phyloP scores from a whole-genome alignment of 2,888 invertebrate species.

The Ochropleura leucogaster region DNA sequence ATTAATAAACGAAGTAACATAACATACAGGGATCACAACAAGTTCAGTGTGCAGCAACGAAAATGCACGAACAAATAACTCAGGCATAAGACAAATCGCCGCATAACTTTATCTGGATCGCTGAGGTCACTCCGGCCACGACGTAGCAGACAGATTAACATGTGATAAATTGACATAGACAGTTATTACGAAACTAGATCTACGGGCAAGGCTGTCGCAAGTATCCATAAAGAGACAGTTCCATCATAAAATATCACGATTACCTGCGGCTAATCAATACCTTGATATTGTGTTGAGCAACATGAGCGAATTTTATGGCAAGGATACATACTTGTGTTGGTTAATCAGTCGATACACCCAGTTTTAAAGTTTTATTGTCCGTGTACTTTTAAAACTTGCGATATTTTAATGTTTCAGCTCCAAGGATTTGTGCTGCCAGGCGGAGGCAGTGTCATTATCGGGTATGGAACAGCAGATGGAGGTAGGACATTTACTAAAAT shows the following conservation, averaged over 20 bases:
- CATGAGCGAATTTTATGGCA: conserved; percentile 47
- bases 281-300: conserved; percentile 69
- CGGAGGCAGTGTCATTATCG: conserved; percentile 92
- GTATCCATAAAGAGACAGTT: conserved; percentile 71
- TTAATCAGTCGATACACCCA: conserved; percentile 26
- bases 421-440: conserved; percentile 89
- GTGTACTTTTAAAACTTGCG: conserved; percentile 17
- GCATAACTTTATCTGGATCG: conserved; percentile 58
- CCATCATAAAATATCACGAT: conserved; percentile 66
- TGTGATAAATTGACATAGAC: conserved; percentile 75
- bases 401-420: conserved; percentile 85
- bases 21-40: background rate
- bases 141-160: conserved; percentile 70
- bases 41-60: conserved; percentile 22
- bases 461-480: conserved; percentile 92
- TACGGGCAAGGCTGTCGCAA: conserved; percentile 70
- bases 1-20: too few species aligned
- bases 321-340: conserved; percentile 31
- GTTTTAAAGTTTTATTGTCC: background rate
- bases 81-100: conserved; percentile 63
- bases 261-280: conserved; percentile 71
- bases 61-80: conserved; percentile 34
- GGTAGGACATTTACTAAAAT: conserved; percentile 80
- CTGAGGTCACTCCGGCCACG: conserved; percentile 73
- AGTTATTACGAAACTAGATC: conserved; percentile 77